These are phyloP conservation scores for Arothron firmamentum DNA, from an alignment of 2,113 vertebrate genomes.

Conservation along the genomic window DNA sequence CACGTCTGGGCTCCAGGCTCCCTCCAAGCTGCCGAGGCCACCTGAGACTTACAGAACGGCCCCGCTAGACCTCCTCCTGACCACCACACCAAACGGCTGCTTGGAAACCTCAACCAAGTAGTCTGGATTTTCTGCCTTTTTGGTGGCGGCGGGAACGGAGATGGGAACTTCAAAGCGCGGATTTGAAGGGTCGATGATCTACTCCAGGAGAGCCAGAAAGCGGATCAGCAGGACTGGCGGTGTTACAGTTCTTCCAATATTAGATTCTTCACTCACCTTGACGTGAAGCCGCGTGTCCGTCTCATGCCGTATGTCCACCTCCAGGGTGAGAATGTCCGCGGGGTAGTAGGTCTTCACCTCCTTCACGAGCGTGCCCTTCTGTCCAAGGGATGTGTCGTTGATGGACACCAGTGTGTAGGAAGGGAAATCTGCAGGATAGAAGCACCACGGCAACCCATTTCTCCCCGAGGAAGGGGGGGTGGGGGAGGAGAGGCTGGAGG, in stretches of 20 bases:
- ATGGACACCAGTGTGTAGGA: slow-evolving; percentile 76
- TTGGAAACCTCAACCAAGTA: slow-evolving; percentile 76
- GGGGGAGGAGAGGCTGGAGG: background rate
- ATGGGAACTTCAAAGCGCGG: slow-evolving; percentile 80
- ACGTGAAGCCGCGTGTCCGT: slow-evolving; percentile 75
- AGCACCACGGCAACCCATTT: slow-evolving; percentile 83
- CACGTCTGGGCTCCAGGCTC: background rate
- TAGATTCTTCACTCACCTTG: slow-evolving; percentile 70
- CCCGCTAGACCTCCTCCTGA: slow-evolving; percentile 68
- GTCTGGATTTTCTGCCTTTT: slow-evolving; percentile 69
- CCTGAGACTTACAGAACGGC: slow-evolving; percentile 70
- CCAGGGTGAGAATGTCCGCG: slow-evolving; percentile 74
- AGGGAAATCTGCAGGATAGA: slow-evolving; percentile 80
- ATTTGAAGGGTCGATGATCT: slow-evolving; percentile 77
- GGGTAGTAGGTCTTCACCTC: slow-evolving; percentile 81
- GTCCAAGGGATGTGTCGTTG: slow-evolving; percentile 70
- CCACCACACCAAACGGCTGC: slow-evolving; percentile 76
- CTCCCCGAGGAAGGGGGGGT: background rate
- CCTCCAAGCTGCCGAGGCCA: no score
- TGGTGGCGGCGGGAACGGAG: slow-evolving; percentile 62
- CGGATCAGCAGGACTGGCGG: no score
- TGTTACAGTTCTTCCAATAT: no score
- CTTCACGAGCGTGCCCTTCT: slow-evolving; percentile 71
- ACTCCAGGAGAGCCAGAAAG: background rate
- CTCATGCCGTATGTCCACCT: slow-evolving; percentile 77